A percentile compares a stretch with the other conserved stretches of the same genome.
Conservation (phyloP, 2,797 vertebrate species). For the Sarcoramphus papa region DNA sequence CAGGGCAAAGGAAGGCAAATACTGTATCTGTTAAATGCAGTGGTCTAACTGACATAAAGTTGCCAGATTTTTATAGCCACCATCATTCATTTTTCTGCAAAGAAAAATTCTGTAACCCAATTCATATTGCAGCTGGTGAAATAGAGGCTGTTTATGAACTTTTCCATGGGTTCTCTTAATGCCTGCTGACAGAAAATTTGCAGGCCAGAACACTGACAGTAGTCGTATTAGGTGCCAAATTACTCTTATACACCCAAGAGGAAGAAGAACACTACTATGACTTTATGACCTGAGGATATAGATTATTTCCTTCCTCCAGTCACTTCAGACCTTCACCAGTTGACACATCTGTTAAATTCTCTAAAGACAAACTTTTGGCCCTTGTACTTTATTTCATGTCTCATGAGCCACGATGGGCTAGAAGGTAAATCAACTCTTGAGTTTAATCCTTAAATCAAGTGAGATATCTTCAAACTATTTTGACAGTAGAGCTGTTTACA, state of each 20-base stretch:
- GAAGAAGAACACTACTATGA: background rate
- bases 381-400: background rate
- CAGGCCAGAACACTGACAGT: background rate
- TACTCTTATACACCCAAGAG: background rate
- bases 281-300: background rate
- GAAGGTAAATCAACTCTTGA: background rate
- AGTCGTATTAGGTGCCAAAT: background rate
- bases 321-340: background rate
- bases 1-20: background rate
- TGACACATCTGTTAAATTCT: background rate
- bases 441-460: background rate
- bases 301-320: background rate
- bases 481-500: background rate
- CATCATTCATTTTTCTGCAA: background rate
- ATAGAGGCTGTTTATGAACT: background rate
- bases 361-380: background rate
- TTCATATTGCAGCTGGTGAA: background rate
- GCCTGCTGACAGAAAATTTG: background rate
- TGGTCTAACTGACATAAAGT: background rate
- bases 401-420: background rate
- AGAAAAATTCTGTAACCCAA: background rate
- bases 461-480: background rate
- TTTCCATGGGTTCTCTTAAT: background rate
- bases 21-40: background rate
- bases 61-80: background rate